Evolutionary conservation across 2,888 invertebrate species (phyloP).

Genomic region (Eumacrocentrus americanus): DNA sequence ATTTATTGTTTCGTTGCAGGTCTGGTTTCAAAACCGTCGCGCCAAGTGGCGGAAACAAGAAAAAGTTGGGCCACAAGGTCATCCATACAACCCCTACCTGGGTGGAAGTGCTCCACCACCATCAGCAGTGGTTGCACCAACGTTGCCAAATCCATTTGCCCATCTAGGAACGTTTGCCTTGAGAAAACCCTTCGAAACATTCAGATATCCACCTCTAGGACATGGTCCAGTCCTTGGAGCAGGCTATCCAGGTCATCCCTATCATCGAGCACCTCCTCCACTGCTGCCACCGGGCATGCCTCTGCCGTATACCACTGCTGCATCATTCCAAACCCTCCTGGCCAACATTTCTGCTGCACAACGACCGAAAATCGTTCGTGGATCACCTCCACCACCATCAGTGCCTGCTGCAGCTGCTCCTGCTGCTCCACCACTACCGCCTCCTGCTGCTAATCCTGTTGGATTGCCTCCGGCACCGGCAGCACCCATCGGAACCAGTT

Average conservation of each 20-base stretch:
- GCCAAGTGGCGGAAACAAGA: slow-evolving; percentile 94
- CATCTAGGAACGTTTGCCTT: slow-evolving; percentile 76
- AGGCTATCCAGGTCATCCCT: slow-evolving; percentile 66
- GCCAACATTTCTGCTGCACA: slow-evolving; percentile 77
- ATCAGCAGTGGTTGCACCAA: slow-evolving; percentile 68
- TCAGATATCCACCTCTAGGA: slow-evolving; percentile 71
- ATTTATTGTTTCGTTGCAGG: slow-evolving; percentile 74
- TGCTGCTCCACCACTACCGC: slow-evolving; percentile 64
- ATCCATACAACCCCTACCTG: slow-evolving; percentile 87
- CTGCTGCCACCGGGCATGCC: slow-evolving; percentile 70
- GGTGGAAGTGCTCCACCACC: slow-evolving; percentile 70
- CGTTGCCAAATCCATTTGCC: slow-evolving; percentile 81
- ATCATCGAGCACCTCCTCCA: slow-evolving; percentile 69
- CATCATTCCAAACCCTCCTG: slow-evolving; percentile 84
- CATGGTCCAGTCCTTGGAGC: slow-evolving; percentile 66
- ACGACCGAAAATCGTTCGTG: slow-evolving; percentile 62
- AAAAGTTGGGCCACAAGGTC: slow-evolving; percentile 88
- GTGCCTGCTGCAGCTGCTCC: slow-evolving; percentile 40
- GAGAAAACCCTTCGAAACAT: slow-evolving; percentile 67
- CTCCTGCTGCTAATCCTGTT: slow-evolving; percentile 64
- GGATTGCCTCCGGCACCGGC: slow-evolving; percentile 33
- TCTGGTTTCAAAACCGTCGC: slow-evolving; percentile 91
- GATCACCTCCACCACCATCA: slow-evolving; percentile 52
- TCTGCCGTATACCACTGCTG: slow-evolving; percentile 60
- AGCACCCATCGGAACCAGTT: slow-evolving; percentile 41